Evolutionary conservation across 2,888 invertebrate species (phyloP), one percentile per base, ranked within the genome.

Genomic region (Unio delphinus): DNA sequence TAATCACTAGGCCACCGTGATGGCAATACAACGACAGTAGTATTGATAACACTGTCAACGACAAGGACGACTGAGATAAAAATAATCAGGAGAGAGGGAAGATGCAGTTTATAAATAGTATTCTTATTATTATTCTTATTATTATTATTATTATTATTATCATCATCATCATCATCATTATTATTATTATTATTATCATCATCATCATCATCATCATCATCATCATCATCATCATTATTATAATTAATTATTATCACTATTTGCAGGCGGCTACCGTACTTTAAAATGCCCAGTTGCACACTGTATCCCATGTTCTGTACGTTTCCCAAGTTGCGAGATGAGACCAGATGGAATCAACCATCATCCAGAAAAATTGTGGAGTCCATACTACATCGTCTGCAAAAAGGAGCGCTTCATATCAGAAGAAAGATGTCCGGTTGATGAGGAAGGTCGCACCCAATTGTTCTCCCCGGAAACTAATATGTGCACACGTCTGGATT

Each of bases 381-480:
- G 71, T 5, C 80, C 80, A 23, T 72, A 73, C 60, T 76, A 70
- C 61, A 72, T 74, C 64, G 65, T 72, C 45, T 80, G 80, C n/a
- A 70, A 72, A 64, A 67, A 71, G 45, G 72, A 75, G 8, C 71
- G 80, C 55, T 69, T 71, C 7, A 61, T 76, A 6, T 65, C 68
- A 3, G 62, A 64, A 30, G 70, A 70, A 8, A 61, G 59, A 11
- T 80, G 80, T 61, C 64, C 61, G 15, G n/a, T 59, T 0, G 78
- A 76, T 64, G 61, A 30, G 5, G 57, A 72, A 34, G 76, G 74
- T 17, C 65, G 76, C 57, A 69, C 72, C 20, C 74, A 76, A 30
- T 60, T 76, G 15, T 76, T 76, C 65, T 73, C 86, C 75, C 54
- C 76, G 73, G 64, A 72, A 58, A 26, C 69, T 76, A 70, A 81